Evolutionary conservation across 92 coral and sea anemone genomes (phyloP).

Genomic region (Palythoa heliodiscus): DNA sequence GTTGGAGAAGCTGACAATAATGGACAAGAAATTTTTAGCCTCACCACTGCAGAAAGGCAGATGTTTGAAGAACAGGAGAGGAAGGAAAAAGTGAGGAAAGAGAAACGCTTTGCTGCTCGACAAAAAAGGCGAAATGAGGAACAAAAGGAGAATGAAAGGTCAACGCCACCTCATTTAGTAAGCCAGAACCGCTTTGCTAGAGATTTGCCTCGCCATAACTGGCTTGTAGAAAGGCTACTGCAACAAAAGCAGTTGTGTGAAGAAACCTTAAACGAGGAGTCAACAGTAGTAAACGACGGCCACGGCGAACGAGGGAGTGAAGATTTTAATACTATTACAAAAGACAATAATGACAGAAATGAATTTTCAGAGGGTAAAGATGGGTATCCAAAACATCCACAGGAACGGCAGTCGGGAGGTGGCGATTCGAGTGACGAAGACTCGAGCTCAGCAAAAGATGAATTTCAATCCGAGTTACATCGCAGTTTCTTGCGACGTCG

Average conservation of each 20-base stretch:
- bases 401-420: conserved; percentile 43
- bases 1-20: conserved; percentile 71
- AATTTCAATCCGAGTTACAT: conserved; percentile 78
- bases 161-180: conserved; percentile 88
- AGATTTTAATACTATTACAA: conserved; percentile 11
- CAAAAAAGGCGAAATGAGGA: conserved; percentile 76
- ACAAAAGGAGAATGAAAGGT: conserved; percentile 76
- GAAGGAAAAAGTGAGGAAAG: conserved; percentile 67
- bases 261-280: conserved; percentile 62
- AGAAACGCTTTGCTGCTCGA: conserved; percentile 72
- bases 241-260: conserved; percentile 87
- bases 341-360: conserved; percentile 38
- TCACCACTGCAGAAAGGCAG: conserved; percentile 61
- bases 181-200: conserved; percentile 96
- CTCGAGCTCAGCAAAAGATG: conserved; percentile 60
- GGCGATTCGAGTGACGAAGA: conserved; percentile 55
- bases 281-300: conserved; percentile 32
- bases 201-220: conserved; percentile 98
- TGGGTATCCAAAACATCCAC: neutral
- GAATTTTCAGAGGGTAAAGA: conserved; percentile 39
- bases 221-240: conserved; percentile 90
- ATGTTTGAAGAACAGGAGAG: conserved; percentile 69
- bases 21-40: conserved; percentile 65
- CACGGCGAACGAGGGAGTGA: conserved; percentile 63
- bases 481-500: conserved; percentile 77